Percentiles rank a stretch among this genome's conserved stretches.
phyloP scores from a whole-genome alignment of 2,113 vertebrate genomes.

The Pachyramphus minor region DNA sequence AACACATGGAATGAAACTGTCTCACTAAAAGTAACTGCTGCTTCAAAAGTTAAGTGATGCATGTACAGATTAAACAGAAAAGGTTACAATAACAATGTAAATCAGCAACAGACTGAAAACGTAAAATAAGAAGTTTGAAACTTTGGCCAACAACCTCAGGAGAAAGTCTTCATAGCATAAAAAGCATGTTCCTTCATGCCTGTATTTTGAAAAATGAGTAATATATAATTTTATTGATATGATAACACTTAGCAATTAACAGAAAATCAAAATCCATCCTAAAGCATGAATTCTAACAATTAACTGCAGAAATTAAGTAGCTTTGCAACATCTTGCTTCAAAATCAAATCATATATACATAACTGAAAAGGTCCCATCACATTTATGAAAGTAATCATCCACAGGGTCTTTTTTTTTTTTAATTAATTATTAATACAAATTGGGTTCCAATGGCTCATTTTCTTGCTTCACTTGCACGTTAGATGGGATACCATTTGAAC shows the following conservation, averaged over 20 bases:
- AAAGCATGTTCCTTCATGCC: constrained; percentile 72
- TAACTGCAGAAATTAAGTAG: constrained; percentile 64
- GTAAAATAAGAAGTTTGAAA: constrained; percentile 54
- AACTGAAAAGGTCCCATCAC: constrained; percentile 66
- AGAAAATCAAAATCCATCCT: constrained; percentile 67
- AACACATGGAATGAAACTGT: constrained; percentile 65
- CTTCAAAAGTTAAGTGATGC: constrained; percentile 57
- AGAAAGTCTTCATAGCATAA: constrained; percentile 67
- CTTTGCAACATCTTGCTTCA: constrained; percentile 59
- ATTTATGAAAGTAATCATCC: constrained; percentile 66
- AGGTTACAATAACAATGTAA: constrained; percentile 49
- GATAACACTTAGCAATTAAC: constrained; percentile 50
- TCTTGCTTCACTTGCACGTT: constrained; percentile 72
- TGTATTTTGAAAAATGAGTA: constrained; percentile 65
- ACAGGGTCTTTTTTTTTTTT: constrained; percentile 24
- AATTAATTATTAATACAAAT: constrained; percentile 51
- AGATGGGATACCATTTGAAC: constrained; percentile 66
- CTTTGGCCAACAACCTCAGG: constrained; percentile 61
- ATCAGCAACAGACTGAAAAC: constrained; percentile 40
- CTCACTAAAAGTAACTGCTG: constrained; percentile 53
- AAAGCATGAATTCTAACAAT: constrained; percentile 68
- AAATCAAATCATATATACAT: constrained; percentile 64
- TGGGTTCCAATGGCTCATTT: constrained; percentile 69
- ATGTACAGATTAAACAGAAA: constrained; percentile 60
- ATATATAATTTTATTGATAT: constrained; percentile 30